These are phyloP conservation scores for Bostrychus sinensis DNA, from an alignment of 2,113 vertebrate genomes.

Conservation along the genomic window DNA sequence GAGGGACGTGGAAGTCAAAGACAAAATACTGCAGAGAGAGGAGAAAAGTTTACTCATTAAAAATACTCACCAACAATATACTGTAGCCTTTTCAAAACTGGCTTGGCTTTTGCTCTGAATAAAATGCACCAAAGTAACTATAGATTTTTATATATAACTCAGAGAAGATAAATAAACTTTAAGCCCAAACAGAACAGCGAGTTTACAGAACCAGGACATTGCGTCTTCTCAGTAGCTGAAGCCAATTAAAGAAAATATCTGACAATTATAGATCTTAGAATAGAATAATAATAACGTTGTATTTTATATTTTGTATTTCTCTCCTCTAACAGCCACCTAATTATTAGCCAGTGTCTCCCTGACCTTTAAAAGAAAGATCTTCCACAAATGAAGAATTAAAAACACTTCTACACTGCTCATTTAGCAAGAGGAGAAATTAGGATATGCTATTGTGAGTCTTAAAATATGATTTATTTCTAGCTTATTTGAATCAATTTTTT, in stretches of 20 bases:
- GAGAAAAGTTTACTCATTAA: constrained; percentile 22
- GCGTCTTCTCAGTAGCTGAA: no score
- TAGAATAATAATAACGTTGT: no score
- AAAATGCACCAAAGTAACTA: neutral
- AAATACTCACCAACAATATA: neutral
- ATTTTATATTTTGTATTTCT: no score
- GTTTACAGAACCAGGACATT: neutral
- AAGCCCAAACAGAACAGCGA: neutral
- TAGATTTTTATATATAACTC: neutral
- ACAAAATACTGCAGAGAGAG: constrained; percentile 89
- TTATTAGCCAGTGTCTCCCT: neutral
- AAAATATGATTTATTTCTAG: no score
- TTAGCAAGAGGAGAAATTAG: no score
- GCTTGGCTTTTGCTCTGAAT: no score
- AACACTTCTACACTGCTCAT: neutral
- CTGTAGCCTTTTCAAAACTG: neutral
- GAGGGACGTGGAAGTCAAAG: constrained; percentile 95
- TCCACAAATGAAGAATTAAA: neutral
- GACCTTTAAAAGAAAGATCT: neutral
- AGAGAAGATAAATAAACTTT: neutral
- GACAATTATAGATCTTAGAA: no score
- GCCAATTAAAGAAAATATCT: no score
- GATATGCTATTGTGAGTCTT: no score
- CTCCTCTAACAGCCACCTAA: neutral
- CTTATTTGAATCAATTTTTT: no score